Conservation (phyloP, 2,888 invertebrate species). For the Osmoderma eremita region DNA sequence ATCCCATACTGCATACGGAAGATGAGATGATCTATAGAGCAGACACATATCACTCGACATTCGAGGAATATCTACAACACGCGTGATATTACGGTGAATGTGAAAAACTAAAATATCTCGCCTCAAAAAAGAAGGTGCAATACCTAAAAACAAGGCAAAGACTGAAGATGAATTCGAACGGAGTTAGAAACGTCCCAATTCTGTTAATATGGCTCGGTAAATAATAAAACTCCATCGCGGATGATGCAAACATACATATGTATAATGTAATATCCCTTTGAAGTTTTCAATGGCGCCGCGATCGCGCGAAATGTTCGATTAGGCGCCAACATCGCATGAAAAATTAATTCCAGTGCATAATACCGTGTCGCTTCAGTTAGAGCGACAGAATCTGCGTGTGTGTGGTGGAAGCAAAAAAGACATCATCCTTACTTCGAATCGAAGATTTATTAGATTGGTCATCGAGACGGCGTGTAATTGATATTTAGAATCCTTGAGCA, state of each 20-base stretch:
- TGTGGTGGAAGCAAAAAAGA: slow-evolving; percentile 4
- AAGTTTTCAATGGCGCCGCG: slow-evolving; percentile 13
- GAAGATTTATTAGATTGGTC: slow-evolving; percentile 39
- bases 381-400: slow-evolving; percentile 19
- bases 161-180: slow-evolving; percentile 2
- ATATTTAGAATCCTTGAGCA: slow-evolving; percentile 39
- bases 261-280: slow-evolving; percentile 13
- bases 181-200: slow-evolving; percentile 5
- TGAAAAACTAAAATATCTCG: slow-evolving; percentile 6
- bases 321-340: slow-evolving; percentile 24
- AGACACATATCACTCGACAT: too few relatives aligned
- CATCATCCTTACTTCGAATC: slow-evolving; percentile 31
- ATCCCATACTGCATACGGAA: too few relatives aligned
- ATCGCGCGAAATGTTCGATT: slow-evolving; percentile 27
- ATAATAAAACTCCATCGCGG: slow-evolving; percentile 6
- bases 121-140: background rate
- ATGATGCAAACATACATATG: slow-evolving; percentile 7
- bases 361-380: slow-evolving; percentile 19
- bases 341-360: slow-evolving; percentile 13
- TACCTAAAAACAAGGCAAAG: too few relatives aligned
- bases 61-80: too few relatives aligned
- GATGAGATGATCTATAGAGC: too few relatives aligned
- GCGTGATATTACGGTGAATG: background rate
- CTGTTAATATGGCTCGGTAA: background rate
- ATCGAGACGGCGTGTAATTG: slow-evolving; percentile 38